Percentiles rank a stretch among this genome's conserved stretches.
Conservation (phyloP, 2,113 vertebrate species). For the Aldabrachelys gigantea region DNA sequence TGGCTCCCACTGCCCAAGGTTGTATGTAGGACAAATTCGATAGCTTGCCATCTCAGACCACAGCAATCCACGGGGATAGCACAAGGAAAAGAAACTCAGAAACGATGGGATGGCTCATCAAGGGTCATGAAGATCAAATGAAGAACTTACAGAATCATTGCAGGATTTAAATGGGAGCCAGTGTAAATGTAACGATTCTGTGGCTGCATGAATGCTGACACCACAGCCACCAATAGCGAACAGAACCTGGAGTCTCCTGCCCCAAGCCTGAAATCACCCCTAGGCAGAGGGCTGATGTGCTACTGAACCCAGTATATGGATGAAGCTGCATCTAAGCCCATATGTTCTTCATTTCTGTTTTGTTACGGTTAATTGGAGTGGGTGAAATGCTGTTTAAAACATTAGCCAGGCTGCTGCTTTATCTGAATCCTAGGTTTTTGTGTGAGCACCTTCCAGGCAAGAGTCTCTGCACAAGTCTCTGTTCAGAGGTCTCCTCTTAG, state of each 20-base stretch:
- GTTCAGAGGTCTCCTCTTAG: neutral
- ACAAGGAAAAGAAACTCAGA: neutral
- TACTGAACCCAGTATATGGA: neutral
- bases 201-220: neutral
- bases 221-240: neutral
- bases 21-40: neutral
- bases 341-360: neutral
- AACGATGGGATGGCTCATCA: neutral
- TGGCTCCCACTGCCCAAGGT: slow-evolving; percentile 17
- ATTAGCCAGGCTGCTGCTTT: neutral
- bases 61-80: fast-evolving
- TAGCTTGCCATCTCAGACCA: neutral
- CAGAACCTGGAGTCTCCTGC: neutral
- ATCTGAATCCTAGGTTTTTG: neutral
- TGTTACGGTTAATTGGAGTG: neutral
- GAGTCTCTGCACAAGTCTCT: fast-evolving
- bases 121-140: neutral
- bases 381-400: neutral
- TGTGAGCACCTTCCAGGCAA: neutral
- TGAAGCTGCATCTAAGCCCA: no score
- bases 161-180: neutral
- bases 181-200: neutral
- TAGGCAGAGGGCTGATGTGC: neutral
- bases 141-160: neutral
- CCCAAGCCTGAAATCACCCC: neutral